These are phyloP conservation scores for Opisthograptis luteolata DNA, from an alignment of 2,888 invertebrate species.

Conservation along the genomic window DNA sequence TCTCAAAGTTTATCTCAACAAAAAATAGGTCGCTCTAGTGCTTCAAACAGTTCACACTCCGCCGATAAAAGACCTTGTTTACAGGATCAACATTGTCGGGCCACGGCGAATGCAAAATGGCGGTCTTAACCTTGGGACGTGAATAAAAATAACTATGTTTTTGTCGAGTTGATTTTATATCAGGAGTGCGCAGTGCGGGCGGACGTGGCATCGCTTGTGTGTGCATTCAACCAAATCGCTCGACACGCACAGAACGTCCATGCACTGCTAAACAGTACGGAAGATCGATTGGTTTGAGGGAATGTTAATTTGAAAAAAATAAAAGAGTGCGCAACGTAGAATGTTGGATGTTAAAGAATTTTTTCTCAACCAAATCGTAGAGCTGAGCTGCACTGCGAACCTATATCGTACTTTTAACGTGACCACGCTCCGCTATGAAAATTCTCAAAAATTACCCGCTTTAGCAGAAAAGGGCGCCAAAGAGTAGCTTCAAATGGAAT, in stretches of 20 bases:
- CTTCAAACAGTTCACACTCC: constrained; percentile 34
- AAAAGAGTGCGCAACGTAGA: no score
- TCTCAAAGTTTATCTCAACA: constrained; percentile 17
- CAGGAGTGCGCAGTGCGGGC: constrained; percentile 56
- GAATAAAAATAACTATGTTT: constrained; percentile 80
- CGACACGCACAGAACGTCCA: constrained; percentile 25
- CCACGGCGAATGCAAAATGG: constrained; percentile 72
- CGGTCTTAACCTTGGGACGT: constrained; percentile 70
- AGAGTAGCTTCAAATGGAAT: no score
- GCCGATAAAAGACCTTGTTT: constrained; percentile 63
- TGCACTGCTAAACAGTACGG: constrained; percentile 6
- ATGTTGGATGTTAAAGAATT: no score
- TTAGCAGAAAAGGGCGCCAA: no score
- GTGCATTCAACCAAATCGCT: constrained; percentile 43
- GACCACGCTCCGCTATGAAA: no score
- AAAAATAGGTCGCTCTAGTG: constrained; percentile 29
- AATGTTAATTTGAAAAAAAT: neutral
- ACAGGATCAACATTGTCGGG: constrained; percentile 59
- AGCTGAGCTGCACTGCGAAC: no score
- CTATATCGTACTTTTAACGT: no score
- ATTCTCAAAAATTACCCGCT: no score
- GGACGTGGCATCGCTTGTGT: constrained; percentile 39
- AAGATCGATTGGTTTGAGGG: constrained; percentile 2
- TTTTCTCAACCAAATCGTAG: no score
- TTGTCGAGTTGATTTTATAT: constrained; percentile 74